Evolutionary conservation across 2,888 invertebrate genomes (phyloP), one percentile per base, ranked within the genome.

Genomic region (Heliconius erato): DNA sequence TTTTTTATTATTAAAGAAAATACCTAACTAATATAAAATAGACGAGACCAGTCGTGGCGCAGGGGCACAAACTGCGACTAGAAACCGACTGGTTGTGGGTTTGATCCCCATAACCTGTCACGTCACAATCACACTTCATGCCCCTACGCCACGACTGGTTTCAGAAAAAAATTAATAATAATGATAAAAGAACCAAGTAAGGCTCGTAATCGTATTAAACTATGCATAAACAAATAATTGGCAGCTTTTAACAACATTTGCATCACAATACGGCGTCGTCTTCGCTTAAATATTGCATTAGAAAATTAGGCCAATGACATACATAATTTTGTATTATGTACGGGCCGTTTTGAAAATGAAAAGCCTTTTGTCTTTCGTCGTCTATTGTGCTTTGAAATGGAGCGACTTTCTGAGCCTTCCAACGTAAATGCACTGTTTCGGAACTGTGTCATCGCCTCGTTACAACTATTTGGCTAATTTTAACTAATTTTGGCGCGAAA

Each of bases 221-320:
- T 54, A 9, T 54, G 23, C 23, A 23, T 54, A 54, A 54, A 54
- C 19, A 54, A 26, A 78, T 44, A 44, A 40, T 67, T 67, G 40
- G 77, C 72, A 63, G 11, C 71, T 69, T 59, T 80, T 82, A 40
- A 54, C 54, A 79, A 72, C 69, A 85, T 84, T 84, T 84, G 67
- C 81, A 85, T 85, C 81, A 74, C 80, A 83, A 85, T 85, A 79
- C 79, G 85, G 83, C 84, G 85, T 82, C 71, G 83, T 80, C 81
- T 79, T 28, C 81, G 84, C 84, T 85, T 79, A 67, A 82, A 77
- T 82, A 84, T 83, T 82, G 71, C 84, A 83, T 84, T 83, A 82
- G 71, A 78, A 82, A 85, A 84, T 84, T 86, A 86, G 85, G 80
- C 59, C 82, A 79, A 84, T 84, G 86, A 86, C 86, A 86, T 87